Conservation (phyloP, 92 coral and sea anemone genomes). For the Meandrina meandrites region DNA sequence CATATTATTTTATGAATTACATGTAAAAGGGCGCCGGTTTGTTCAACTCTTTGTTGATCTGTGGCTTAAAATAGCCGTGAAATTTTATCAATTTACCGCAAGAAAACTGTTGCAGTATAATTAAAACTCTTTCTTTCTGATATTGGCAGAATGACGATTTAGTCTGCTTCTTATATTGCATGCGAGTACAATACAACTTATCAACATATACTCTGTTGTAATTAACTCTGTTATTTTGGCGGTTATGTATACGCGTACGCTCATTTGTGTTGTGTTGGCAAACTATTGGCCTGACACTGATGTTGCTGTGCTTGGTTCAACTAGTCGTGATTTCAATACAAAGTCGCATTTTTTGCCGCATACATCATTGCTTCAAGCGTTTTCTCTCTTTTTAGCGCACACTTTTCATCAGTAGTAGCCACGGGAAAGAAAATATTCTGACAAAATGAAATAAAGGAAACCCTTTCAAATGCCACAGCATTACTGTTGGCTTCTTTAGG, state of each 20-base stretch:
- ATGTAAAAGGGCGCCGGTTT: too few relatives aligned
- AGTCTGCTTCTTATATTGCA: not conserved
- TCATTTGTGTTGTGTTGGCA: not conserved
- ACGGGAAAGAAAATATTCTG: too few relatives aligned
- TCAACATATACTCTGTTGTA: not conserved
- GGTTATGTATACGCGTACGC: not conserved
- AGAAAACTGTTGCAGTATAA: not conserved
- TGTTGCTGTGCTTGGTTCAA: not conserved
- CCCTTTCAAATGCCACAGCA: too few relatives aligned
- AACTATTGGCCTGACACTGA: not conserved
- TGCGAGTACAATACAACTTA: not conserved
- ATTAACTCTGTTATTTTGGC: not conserved
- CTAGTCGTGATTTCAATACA: not conserved
- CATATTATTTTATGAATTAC: too few relatives aligned
- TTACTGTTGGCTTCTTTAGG: too few relatives aligned
- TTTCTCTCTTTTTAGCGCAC: not conserved
- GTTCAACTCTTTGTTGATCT: not conserved
- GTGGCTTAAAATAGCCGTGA: not conserved
- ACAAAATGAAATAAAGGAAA: too few relatives aligned
- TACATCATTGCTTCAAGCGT: not conserved
- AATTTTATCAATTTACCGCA: not conserved
- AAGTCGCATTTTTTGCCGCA: not conserved
- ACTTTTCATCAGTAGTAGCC: too few relatives aligned
- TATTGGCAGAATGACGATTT: conserved; percentile 6
- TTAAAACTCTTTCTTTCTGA: not conserved